A percentile compares a stretch with the other conserved stretches of the same genome.
These are phyloP conservation scores for Motacilla tschutschensis DNA, from an alignment of 2,113 vertebrate genomes.

Conservation along the genomic window DNA sequence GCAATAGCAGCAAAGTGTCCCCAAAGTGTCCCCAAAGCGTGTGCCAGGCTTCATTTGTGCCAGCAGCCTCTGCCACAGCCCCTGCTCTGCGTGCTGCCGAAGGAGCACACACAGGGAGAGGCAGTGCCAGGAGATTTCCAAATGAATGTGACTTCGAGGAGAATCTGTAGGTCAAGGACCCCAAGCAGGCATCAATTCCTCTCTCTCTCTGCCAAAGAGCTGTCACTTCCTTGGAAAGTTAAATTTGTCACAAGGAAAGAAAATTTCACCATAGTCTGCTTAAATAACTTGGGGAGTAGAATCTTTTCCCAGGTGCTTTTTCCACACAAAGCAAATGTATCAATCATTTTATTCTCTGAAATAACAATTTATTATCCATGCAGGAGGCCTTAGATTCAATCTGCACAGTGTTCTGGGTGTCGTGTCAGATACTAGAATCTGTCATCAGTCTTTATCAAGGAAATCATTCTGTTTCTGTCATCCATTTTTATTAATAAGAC, in stretches of 20 bases:
- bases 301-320: constrained; percentile 81
- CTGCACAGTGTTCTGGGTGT: constrained; percentile 83
- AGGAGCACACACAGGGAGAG: background rate
- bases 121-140: constrained; percentile 63
- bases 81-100: constrained; percentile 30
- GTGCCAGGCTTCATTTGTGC: constrained; percentile 79
- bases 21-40: constrained; percentile 64
- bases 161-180: constrained; percentile 70
- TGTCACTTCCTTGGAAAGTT: constrained; percentile 77
- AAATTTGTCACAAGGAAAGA: constrained; percentile 77
- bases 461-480: constrained; percentile 79
- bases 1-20: constrained; percentile 67
- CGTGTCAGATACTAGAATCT: constrained; percentile 83
- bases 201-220: constrained; percentile 69
- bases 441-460: constrained; percentile 94
- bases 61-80: constrained; percentile 37
- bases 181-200: constrained; percentile 64
- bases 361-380: constrained; percentile 96
- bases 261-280: constrained; percentile 73
- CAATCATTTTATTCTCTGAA: constrained; percentile 93
- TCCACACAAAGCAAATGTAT: constrained; percentile 84
- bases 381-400: constrained; percentile 91
- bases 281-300: constrained; percentile 77
- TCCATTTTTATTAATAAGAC: constrained; percentile 84
- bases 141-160: constrained; percentile 68